Conservation (phyloP, 23 tunicate genomes). For the Botrylloides violaceus region DNA sequence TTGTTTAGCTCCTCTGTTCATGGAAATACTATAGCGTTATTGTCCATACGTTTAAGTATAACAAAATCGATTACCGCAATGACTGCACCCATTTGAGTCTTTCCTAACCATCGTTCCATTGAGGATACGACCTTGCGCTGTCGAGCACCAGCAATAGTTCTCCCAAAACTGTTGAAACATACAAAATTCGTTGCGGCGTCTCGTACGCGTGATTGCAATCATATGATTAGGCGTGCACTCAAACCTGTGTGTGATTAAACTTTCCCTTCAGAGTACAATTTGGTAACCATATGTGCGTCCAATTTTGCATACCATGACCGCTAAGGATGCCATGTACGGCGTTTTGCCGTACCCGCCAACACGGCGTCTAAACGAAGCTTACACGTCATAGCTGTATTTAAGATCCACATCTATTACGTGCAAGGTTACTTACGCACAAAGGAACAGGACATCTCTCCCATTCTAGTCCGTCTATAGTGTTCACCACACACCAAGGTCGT, state of each 20-base stretch:
- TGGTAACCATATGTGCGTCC: neutral
- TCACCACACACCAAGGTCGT: constrained; percentile 65
- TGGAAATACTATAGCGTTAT: too few species aligned
- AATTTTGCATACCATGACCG: neutral
- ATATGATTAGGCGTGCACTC: too few species aligned
- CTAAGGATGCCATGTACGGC: neutral
- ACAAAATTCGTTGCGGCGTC: neutral
- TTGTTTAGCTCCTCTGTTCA: too few species aligned
- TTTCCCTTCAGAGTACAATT: neutral
- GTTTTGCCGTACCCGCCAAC: neutral
- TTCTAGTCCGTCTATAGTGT: constrained; percentile 5
- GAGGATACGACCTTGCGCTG: constrained; percentile 29
- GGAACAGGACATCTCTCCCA: constrained; percentile 84
- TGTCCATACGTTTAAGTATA: too few species aligned
- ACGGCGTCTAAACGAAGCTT: constrained; percentile 1
- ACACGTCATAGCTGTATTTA: neutral
- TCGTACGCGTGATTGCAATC: too few species aligned
- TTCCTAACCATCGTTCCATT: constrained; percentile 50
- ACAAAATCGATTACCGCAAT: neutral
- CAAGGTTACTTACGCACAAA: constrained; percentile 40
- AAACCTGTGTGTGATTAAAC: neutral
- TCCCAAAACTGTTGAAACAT: constrained; percentile 42
- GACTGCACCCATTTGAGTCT: neutral
- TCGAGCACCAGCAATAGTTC: constrained; percentile 68
- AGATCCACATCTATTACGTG: neutral